Conservation (phyloP, 1,140 invertebrate species). For the Harlomillsia oculata region DNA sequence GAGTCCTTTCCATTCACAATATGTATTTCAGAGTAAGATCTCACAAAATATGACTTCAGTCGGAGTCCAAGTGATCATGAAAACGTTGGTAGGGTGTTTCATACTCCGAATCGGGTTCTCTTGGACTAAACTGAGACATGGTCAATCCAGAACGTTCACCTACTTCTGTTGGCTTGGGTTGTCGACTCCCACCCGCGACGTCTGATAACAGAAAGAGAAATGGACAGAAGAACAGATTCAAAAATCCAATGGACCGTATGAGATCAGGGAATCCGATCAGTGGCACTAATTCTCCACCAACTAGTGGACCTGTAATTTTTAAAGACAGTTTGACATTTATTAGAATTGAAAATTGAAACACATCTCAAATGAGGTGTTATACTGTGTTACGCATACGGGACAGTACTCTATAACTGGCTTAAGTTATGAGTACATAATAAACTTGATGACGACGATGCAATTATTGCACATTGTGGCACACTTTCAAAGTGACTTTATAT, state of each 20-base stretch:
- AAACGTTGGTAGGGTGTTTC: slow-evolving; percentile 26
- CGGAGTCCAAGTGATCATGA: slow-evolving; percentile 32
- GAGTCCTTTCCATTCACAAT: background rate
- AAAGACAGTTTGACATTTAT: no score
- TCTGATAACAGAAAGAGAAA: slow-evolving; percentile 43
- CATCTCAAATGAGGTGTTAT: background rate
- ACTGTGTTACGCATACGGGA: background rate
- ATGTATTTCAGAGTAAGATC: no score
- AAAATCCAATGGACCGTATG: slow-evolving; percentile 55
- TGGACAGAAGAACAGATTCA: slow-evolving; percentile 59
- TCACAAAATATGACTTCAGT: no score
- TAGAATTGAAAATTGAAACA: background rate
- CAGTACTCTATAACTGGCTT: no score
- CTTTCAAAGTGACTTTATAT: no score
- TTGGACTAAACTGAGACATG: no score
- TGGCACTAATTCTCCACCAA: slow-evolving; percentile 57
- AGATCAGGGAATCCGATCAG: slow-evolving; percentile 63
- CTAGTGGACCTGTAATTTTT: slow-evolving; percentile 58
- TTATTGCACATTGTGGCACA: no score
- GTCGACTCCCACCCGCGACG: background rate
- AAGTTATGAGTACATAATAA: no score
- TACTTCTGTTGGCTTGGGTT: background rate
- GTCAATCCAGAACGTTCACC: no score
- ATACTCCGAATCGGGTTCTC: background rate
- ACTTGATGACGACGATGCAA: no score